Conservation (phyloP, 2,888 invertebrate species). For the Drosophila paramelanica region DNA sequence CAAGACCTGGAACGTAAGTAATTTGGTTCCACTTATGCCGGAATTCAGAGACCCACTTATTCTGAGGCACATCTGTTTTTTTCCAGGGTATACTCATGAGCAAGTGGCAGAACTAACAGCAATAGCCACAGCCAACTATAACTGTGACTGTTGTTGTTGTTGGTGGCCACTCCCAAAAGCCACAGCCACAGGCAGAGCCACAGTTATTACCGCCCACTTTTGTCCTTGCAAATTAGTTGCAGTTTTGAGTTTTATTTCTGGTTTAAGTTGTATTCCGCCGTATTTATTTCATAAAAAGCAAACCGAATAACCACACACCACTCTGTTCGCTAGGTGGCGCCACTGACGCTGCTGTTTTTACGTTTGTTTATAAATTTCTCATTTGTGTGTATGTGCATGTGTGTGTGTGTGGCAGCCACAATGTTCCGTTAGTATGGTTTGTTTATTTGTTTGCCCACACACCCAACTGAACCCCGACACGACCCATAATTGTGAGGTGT, state of each 20-base stretch:
- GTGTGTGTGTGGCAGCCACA: slow-evolving; percentile 49
- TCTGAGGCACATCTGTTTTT: slow-evolving; percentile 4
- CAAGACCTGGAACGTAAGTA: too few relatives aligned
- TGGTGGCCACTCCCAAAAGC: not conserved
- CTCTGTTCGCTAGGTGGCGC: slow-evolving; percentile 17
- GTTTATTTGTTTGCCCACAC: slow-evolving; percentile 58
- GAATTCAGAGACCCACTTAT: too few relatives aligned
- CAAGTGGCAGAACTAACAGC: slow-evolving; percentile 2
- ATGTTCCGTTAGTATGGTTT: slow-evolving; percentile 51
- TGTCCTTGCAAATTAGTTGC: slow-evolving; percentile 67
- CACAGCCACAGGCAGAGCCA: slow-evolving; percentile 12
- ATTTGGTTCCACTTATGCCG: too few relatives aligned
- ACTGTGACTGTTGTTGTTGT: not conserved
- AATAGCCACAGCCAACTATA: slow-evolving; percentile 22
- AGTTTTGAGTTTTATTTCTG: slow-evolving; percentile 61
- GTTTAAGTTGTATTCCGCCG: slow-evolving; percentile 35
- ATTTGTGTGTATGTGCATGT: slow-evolving; percentile 40
- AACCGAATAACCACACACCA: slow-evolving; percentile 11
- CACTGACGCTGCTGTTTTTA: slow-evolving; percentile 15
- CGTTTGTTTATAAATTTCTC: slow-evolving; percentile 66
- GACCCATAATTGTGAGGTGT: slow-evolving; percentile 69
- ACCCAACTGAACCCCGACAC: not conserved
- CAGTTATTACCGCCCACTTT: slow-evolving; percentile 26
- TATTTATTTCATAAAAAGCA: slow-evolving; percentile 39
- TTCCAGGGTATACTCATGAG: slow-evolving; percentile 2